Percentiles rank a stretch among this genome's conserved stretches.
Conservation (phyloP, 1,140 invertebrate species). For the Pseudomyrmex concolor region DNA sequence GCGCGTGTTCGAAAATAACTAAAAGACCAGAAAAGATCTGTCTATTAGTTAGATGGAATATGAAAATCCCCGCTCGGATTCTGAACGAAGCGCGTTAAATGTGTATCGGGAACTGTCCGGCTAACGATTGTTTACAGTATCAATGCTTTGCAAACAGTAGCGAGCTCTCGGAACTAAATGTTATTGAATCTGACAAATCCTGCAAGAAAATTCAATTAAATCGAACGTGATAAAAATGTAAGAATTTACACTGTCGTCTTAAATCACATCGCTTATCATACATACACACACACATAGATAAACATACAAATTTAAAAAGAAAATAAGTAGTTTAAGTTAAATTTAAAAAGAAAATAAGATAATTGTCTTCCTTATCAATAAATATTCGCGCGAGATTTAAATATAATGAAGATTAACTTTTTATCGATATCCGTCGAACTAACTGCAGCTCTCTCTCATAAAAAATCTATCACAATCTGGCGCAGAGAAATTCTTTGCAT, state of each 20-base stretch:
- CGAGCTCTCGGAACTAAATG: background rate
- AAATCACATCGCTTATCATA: no score
- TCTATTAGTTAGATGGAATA: conserved; percentile 1
- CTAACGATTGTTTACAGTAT: conserved; percentile 27
- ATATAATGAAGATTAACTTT: background rate
- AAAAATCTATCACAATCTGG: conserved; percentile 47
- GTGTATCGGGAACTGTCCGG: background rate
- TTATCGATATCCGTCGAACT: background rate
- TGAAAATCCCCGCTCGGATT: background rate
- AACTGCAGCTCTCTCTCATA: conserved; percentile 18
- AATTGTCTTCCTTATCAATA: background rate
- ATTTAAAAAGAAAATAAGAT: background rate
- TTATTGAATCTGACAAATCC: background rate
- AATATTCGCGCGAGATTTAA: conserved; percentile 20
- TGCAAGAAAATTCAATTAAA: background rate
- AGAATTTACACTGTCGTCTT: background rate
- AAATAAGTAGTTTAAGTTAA: background rate
- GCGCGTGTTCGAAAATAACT: background rate
- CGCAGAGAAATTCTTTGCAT: conserved; percentile 28
- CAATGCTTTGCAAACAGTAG: conserved; percentile 26
- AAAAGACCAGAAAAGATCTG: background rate
- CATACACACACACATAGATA: no score
- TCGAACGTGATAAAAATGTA: background rate
- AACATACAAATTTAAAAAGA: no score
- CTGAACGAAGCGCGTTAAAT: conserved; percentile 15